Base-by-base conservation (phyloP, 2,113 vertebrate genomes). In the Fregata magnificens region DNA sequence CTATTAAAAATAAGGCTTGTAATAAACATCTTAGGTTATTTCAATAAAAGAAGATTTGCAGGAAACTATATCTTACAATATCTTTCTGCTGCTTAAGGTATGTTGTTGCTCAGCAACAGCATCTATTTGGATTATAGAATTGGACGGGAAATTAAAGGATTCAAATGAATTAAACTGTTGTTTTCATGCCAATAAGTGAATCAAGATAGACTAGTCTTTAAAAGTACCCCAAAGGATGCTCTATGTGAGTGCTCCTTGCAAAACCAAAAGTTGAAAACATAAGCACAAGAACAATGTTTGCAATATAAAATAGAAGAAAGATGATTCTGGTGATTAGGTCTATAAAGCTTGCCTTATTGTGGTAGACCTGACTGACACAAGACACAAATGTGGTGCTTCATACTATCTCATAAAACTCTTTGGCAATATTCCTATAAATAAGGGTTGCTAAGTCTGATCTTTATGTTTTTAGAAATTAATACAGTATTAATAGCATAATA, bases 71-170 rank as follows among this genome's bases (percentile, higher is more conserved):
- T 76, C 44, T 93, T 86, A 66, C 13, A 53, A 61, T 88, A 77
- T 81, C 55, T 90, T 88, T 86, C 65, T 88, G 22, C 47, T 74
- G 21, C 79, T 93, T 93, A 86, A 93, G 77, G 65, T 90, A 84
- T 84, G 74, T 44, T 83, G 78, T 88, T 96, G 92, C 92, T 88
- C 78, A 93, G 91, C 86, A 96, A 86, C 86, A 44, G 3, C 73
- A 86, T 61, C 59, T 66, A 56, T 70, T 86, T 65, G 32, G 52
- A 44, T 32, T 74, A 78, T 32, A 62, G 77, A 88, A 91, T 95
- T 86, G 69, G 59, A 44, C 2, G 9, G 42, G 44, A 90, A 74
- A 73, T 88, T 81, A 94, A 81, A 86, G 82, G 72, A 93, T 94
- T 95, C 44, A 50, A 71, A 81, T 34, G 59, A 82, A 95, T 93